Evolutionary conservation across 2,888 invertebrate species (phyloP).

Genomic region (Crioceris asparagi): DNA sequence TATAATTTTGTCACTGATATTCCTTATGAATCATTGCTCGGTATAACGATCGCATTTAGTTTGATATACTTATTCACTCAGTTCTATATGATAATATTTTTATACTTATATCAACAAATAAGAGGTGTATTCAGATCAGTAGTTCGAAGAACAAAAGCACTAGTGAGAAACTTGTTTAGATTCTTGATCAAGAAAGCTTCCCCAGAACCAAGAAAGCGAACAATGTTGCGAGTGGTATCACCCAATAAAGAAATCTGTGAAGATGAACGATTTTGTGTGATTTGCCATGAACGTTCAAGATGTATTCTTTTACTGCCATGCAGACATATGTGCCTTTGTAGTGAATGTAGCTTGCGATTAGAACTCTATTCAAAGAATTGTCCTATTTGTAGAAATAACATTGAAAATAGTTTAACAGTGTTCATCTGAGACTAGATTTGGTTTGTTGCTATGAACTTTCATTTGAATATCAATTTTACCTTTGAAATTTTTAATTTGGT

Average conservation of each 20-base stretch:
- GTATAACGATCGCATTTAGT: conserved; percentile 24
- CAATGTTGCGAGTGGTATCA: background rate
- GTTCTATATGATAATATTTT: conserved; percentile 23
- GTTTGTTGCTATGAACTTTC: too few relatives aligned
- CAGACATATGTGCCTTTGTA: conserved; percentile 46
- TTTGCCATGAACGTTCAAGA: conserved; percentile 46
- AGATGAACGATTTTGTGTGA: conserved; percentile 42
- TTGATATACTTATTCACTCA: conserved; percentile 25
- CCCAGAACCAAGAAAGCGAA: background rate
- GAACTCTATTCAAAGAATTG: conserved; percentile 41
- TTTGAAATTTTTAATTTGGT: too few relatives aligned
- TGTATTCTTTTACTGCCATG: conserved; percentile 47
- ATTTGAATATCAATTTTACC: conserved; percentile 1
- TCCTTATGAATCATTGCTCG: conserved; percentile 27
- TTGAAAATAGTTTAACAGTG: conserved; percentile 45
- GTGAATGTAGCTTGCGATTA: conserved; percentile 42
- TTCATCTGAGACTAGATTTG: conserved; percentile 40
- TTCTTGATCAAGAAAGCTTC: background rate
- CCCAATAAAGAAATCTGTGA: conserved; percentile 7
- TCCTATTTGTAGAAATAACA: conserved; percentile 45
- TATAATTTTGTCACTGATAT: conserved; percentile 28
- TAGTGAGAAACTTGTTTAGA: background rate
- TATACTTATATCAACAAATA: conserved; percentile 12
- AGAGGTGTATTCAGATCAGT: conserved; percentile 2
- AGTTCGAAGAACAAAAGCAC: background rate